Conservation (phyloP, 2,797 vertebrate genomes). For the Pogonophryne albipinna region DNA sequence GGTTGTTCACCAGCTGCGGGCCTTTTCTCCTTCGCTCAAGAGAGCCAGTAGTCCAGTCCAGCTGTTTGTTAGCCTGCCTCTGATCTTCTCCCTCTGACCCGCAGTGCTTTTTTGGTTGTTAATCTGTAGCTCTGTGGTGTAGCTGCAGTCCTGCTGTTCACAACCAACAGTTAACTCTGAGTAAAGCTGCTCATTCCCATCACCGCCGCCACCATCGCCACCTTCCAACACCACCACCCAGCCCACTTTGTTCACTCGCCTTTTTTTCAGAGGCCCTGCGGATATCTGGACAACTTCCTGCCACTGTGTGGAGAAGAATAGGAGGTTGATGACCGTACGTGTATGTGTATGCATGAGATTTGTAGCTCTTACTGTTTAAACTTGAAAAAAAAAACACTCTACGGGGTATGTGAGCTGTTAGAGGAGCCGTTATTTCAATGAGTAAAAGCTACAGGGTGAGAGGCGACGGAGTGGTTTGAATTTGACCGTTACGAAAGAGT, state of each 20-base stretch:
- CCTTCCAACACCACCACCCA: slow-evolving; percentile 53
- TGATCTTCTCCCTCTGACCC: slow-evolving; percentile 6
- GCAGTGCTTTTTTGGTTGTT: not conserved
- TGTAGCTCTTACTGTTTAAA: slow-evolving; percentile 26
- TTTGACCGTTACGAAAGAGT: slow-evolving; percentile 42
- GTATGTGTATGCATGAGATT: slow-evolving; percentile 28
- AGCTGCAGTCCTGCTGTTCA: slow-evolving; percentile 27
- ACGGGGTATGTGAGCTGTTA: slow-evolving; percentile 21
- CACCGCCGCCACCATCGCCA: slow-evolving; percentile 31
- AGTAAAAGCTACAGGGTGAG: slow-evolving; percentile 7
- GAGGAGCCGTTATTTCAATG: slow-evolving; percentile 27
- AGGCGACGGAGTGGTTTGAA: slow-evolving; percentile 32
- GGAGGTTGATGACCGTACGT: slow-evolving; percentile 64
- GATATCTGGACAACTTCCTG: slow-evolving; percentile 88
- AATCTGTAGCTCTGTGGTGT: slow-evolving; percentile 13
- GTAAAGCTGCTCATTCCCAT: slow-evolving; percentile 47
- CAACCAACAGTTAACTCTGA: slow-evolving; percentile 34
- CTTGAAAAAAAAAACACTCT: slow-evolving; percentile 16
- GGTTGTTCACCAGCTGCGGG: not conserved
- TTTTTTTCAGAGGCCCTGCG: slow-evolving; percentile 79
- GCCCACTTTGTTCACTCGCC: slow-evolving; percentile 65
- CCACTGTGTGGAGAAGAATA: slow-evolving; percentile 87
- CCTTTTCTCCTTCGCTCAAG: slow-evolving; percentile 11
- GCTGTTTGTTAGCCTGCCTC: slow-evolving; percentile 18
- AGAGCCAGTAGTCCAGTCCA: slow-evolving; percentile 20